phyloP scores from a whole-genome alignment of 2,113 vertebrate genomes.

The Eulacestoma nigropectus region DNA sequence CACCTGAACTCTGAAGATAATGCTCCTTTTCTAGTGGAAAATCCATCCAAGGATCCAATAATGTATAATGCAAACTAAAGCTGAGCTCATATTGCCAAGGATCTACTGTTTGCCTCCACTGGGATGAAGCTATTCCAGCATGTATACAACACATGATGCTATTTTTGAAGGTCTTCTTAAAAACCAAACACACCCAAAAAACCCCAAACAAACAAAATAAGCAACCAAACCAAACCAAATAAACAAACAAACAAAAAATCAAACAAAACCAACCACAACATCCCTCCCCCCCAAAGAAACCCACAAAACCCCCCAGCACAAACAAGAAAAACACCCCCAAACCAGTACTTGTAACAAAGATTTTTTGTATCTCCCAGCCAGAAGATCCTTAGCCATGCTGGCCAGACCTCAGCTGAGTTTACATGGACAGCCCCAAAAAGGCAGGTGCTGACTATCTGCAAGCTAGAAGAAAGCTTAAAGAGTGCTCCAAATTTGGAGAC shows the following conservation, averaged over 20 bases:
- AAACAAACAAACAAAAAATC: not conserved
- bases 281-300: no score
- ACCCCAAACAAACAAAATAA: not conserved
- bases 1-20: not conserved
- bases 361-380: not conserved
- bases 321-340: not conserved
- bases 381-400: not conserved
- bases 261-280: not conserved
- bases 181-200: not conserved
- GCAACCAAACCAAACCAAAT: not conserved
- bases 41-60: not conserved
- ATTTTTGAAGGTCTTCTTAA: not conserved
- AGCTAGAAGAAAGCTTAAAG: not conserved
- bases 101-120: not conserved
- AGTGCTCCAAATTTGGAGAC: not conserved
- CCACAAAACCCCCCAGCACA: not conserved
- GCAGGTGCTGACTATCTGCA: not conserved
- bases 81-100: not conserved
- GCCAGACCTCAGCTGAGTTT: not conserved
- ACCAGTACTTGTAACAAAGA: not conserved
- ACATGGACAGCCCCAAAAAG: not conserved
- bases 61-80: not conserved
- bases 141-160: not conserved
- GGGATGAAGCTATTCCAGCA: not conserved
- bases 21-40: not conserved